phyloP scores from a whole-genome alignment of 2,113 vertebrate genomes.

The Ia io region DNA sequence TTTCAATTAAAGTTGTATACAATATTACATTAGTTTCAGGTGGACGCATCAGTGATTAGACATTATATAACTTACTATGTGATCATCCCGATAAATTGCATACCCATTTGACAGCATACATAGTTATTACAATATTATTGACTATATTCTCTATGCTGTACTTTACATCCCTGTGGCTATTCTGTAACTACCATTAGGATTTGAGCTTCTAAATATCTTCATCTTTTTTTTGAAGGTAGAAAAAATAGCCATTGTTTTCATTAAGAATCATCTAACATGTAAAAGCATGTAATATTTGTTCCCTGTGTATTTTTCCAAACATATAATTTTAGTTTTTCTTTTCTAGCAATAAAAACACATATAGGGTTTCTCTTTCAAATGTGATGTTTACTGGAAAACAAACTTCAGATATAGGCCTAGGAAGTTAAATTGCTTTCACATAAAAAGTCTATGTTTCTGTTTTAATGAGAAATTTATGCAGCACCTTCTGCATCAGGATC shows the following conservation, averaged over 20 bases:
- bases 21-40: not conserved
- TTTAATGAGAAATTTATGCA: constrained; percentile 64
- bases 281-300: not conserved
- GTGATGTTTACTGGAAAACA: not conserved
- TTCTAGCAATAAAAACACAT: not conserved
- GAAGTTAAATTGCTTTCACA: constrained; percentile 40
- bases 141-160: not conserved
- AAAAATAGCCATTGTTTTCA: not conserved
- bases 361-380: not conserved
- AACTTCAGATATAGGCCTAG: not conserved
- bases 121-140: not conserved
- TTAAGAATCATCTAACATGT: not conserved
- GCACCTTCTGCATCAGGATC: constrained; percentile 39
- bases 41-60: not conserved
- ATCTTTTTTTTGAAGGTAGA: not conserved
- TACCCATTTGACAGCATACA: not conserved
- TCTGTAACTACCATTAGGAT: not conserved
- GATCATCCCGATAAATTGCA: not conserved
- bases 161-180: not conserved
- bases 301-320: not conserved
- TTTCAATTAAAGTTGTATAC: not conserved
- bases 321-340: not conserved
- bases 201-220: not conserved
- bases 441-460: constrained; percentile 53
- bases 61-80: not conserved